phyloP scores from a whole-genome alignment of 2,113 vertebrate species.

The Pitta sordida region DNA sequence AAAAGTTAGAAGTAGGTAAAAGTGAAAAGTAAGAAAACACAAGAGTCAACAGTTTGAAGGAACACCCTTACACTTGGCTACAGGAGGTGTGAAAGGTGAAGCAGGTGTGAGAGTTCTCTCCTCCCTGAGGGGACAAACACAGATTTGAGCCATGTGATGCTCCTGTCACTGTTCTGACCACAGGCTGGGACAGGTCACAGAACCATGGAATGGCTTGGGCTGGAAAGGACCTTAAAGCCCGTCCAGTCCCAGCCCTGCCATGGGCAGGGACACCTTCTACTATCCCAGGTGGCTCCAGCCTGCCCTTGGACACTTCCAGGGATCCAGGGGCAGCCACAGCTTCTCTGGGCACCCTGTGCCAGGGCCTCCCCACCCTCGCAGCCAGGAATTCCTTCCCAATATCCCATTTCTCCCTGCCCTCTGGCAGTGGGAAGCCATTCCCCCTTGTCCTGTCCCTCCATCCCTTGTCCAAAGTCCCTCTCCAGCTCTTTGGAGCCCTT shows the following conservation, averaged over 20 bases:
- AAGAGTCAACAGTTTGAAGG: not conserved
- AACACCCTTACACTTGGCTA: too few species aligned
- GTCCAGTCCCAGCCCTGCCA: accelerated
- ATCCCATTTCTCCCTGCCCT: not conserved
- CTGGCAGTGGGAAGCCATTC: not conserved
- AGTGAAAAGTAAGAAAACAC: not conserved
- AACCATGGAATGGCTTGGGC: too few species aligned
- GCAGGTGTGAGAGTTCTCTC: not conserved
- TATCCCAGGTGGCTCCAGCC: not conserved
- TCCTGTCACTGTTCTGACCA: not conserved
- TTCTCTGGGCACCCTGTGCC: not conserved
- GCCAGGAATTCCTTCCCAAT: not conserved
- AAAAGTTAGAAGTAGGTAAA: not conserved
- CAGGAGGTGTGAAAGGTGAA: not conserved
- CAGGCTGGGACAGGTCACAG: not conserved
- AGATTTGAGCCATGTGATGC: not conserved
- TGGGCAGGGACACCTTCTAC: not conserved
- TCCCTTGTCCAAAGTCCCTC: not conserved
- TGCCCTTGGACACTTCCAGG: not conserved
- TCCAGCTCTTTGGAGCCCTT: not conserved
- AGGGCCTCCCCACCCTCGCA: accelerated
- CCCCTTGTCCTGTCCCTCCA: not conserved
- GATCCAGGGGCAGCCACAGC: not conserved
- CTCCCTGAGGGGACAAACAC: accelerated
- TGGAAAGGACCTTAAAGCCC: accelerated